These are phyloP conservation scores for Rhingia campestris DNA, from an alignment of 2,888 invertebrate genomes.

Conservation along the genomic window DNA sequence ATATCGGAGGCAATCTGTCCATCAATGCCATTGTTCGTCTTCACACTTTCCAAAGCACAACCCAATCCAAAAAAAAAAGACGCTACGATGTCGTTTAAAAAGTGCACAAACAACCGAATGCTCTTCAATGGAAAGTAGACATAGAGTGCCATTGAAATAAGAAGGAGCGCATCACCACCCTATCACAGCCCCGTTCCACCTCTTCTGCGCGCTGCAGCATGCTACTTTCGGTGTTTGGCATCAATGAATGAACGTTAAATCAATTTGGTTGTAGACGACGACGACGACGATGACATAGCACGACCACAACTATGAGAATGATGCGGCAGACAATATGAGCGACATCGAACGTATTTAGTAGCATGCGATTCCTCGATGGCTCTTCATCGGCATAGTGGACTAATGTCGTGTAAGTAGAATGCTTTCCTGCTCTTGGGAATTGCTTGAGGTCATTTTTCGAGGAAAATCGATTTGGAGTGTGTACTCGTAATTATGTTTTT, in stretches of 20 bases:
- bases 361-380: slow-evolving; percentile 34
- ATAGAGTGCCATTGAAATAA: slow-evolving; percentile 46
- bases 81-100: slow-evolving; percentile 39
- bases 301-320: slow-evolving; percentile 6
- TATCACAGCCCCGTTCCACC: background rate
- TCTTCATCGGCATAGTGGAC: slow-evolving; percentile 41
- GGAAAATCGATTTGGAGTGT: slow-evolving; percentile 38
- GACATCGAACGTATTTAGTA: slow-evolving; percentile 16
- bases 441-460: slow-evolving; percentile 57
- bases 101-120: slow-evolving; percentile 22
- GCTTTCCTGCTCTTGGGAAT: slow-evolving; percentile 59
- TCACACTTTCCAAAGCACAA: slow-evolving; percentile 1
- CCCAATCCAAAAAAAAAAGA: slow-evolving; percentile 24
- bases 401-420: slow-evolving; percentile 59
- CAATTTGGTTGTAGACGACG: slow-evolving; percentile 54
- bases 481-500: slow-evolving; percentile 30
- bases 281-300: background rate
- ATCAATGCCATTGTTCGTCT: slow-evolving; percentile 48
- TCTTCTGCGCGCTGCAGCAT: background rate
- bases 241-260: slow-evolving; percentile 49
- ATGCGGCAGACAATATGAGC: background rate
- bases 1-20: slow-evolving; percentile 36
- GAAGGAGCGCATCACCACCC: slow-evolving; percentile 7
- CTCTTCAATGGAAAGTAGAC: slow-evolving; percentile 46
- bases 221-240: background rate